Evolutionary conservation across 2,113 vertebrate genomes (phyloP).

Genomic region (Indicator indicator): DNA sequence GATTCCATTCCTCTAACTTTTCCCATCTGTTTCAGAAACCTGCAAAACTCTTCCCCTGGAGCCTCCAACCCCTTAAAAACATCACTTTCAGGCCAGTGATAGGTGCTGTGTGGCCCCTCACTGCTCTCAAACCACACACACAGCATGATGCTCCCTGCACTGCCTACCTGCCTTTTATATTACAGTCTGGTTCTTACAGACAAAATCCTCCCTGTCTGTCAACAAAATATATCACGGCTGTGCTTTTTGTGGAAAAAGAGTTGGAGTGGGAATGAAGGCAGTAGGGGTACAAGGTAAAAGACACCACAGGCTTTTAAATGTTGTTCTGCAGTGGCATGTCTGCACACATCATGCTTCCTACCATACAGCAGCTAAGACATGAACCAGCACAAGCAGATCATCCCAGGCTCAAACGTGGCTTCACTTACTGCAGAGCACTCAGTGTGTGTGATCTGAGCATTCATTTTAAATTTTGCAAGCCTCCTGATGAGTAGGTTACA

Average conservation of each 20-base stretch:
- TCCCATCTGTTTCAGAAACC: not conserved
- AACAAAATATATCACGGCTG: not conserved
- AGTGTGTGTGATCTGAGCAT: not conserved
- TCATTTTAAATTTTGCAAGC: not conserved
- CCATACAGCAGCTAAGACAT: not conserved
- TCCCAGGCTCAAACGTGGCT: not conserved
- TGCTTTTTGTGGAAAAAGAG: not conserved
- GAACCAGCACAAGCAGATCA: not conserved
- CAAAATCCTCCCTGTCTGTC: not conserved
- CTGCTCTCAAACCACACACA: not conserved
- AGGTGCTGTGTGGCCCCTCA: not conserved
- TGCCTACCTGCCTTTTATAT: not conserved
- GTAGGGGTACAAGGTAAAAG: not conserved
- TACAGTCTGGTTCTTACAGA: not conserved
- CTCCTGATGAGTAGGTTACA: not conserved
- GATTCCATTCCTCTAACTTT: not conserved
- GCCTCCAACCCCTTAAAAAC: not conserved
- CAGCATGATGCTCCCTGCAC: not conserved
- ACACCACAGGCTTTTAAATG: not conserved
- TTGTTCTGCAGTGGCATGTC: accelerated
- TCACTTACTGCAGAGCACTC: not conserved
- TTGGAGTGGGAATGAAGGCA: not conserved
- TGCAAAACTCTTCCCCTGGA: not conserved
- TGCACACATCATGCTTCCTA: not conserved
- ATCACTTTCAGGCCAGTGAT: not conserved